Base-by-base conservation (phyloP, 2,888 invertebrate species). In the Mythimna impura region DNA sequence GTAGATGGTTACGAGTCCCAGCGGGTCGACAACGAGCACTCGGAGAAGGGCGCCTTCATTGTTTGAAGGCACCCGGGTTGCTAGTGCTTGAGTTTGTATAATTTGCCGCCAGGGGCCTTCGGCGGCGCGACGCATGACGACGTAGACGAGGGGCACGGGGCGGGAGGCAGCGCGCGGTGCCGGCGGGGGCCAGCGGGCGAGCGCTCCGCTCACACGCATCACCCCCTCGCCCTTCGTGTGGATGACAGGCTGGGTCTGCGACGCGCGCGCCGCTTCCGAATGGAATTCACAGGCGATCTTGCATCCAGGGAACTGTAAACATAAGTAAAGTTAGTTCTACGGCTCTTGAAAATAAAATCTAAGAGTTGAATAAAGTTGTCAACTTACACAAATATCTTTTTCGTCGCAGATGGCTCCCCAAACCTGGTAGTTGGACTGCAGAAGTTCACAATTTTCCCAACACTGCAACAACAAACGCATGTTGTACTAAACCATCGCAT, bases 371-470 rank as follows among this genome's bases (percentile, higher is more conserved):
- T 57, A 9, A 58, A 43, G 58, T 25, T 64, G 10, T 65, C 54
- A 73, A 97, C 97, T 97, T 97, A 97, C 97, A 92, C 97, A 97
- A 92, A 97, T 97, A 90, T 97, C 97, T 89, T 97, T 97, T 87
- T 97, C 97, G 86, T 97, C 97, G 91, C 97, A 97, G 91, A 97
- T 97, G 80, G 97, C 97, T 65, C 97, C 97, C 97, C 97, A 97
- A 58, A 97, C 97, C 94, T 97, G 97, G 92, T 97, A 97, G 94
- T 97, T 97, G 62, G 97, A 97, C 92, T 97, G 97, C 81, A 97
- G 96, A 85, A 97, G 96, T 91, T 97, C 97, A 95, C 97, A 97
- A 91, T 97, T 97, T 94, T 97, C 97, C 97, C 97, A 97, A 92
- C 97, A 97, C 97, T 97, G 97, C 94, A 97, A 96, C 96, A 96